These are phyloP conservation scores for Prunella strophiata DNA, from an alignment of 2,797 vertebrate species.

Conservation along the genomic window DNA sequence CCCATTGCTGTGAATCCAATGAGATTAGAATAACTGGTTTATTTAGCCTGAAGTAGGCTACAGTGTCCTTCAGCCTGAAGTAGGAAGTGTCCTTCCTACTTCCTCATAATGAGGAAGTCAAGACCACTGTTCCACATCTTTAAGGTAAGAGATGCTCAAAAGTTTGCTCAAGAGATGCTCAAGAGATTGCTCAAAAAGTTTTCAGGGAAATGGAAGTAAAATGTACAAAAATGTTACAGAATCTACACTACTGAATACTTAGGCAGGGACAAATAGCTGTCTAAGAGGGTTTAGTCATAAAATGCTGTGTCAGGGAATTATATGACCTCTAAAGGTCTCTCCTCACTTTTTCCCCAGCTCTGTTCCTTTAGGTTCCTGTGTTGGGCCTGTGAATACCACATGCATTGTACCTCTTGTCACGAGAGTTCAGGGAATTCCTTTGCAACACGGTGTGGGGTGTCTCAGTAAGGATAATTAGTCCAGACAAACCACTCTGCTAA, in stretches of 20 bases:
- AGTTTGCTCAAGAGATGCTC: too few relatives aligned
- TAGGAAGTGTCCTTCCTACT: too few relatives aligned
- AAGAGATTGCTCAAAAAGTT: not conserved
- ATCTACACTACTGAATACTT: not conserved
- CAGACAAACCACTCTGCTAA: conserved; percentile 5
- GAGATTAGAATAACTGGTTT: not conserved
- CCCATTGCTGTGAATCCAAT: not conserved
- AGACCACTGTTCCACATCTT: too few relatives aligned
- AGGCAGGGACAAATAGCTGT: not conserved
- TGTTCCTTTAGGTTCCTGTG: not conserved
- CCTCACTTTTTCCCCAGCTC: accelerated
- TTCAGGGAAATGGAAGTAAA: not conserved
- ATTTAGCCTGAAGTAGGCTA: not conserved
- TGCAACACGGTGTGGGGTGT: not conserved
- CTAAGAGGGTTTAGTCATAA: not conserved
- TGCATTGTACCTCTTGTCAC: not conserved
- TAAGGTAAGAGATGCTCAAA: too few relatives aligned
- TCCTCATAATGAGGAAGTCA: not conserved
- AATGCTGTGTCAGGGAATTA: not conserved
- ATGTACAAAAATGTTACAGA: not conserved
- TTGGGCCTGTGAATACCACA: not conserved
- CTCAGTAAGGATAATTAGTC: conserved; percentile 13
- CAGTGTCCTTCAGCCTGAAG: not conserved
- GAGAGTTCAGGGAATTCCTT: not conserved
- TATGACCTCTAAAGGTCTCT: not conserved